These are phyloP conservation scores for Blastobasis lacticolella DNA, from an alignment of 2,888 invertebrate genomes.

Conservation along the genomic window DNA sequence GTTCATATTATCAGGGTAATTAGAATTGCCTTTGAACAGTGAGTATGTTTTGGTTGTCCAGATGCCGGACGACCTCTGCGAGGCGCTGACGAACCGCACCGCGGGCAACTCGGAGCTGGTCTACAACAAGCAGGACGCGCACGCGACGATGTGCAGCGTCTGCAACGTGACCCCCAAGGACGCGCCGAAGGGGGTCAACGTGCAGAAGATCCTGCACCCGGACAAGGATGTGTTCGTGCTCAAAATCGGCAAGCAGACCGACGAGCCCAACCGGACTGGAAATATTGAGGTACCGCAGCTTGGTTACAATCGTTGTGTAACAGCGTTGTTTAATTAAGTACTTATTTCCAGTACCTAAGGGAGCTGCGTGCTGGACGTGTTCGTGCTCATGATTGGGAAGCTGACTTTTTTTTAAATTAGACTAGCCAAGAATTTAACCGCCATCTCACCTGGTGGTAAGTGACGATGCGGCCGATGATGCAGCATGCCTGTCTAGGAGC, in stretches of 20 bases:
- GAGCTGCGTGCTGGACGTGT: too few species aligned
- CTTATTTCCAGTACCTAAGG: too few species aligned
- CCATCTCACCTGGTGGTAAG: too few species aligned
- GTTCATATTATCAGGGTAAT: too few species aligned
- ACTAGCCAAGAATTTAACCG: too few species aligned
- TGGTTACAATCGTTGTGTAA: too few species aligned
- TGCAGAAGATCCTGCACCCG: slow-evolving; percentile 76
- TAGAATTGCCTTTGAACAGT: too few species aligned
- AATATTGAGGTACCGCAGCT: slow-evolving; percentile 73
- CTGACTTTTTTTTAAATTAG: too few species aligned
- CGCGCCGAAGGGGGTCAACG: slow-evolving; percentile 70
- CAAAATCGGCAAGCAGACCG: slow-evolving; percentile 83
- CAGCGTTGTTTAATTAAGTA: too few species aligned
- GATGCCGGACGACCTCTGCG: slow-evolving; percentile 64
- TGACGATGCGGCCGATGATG: too few species aligned
- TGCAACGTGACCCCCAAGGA: slow-evolving; percentile 66
- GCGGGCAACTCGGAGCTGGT: slow-evolving; percentile 49
- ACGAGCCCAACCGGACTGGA: slow-evolving; percentile 72
- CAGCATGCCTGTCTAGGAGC: too few species aligned
- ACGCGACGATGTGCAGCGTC: slow-evolving; percentile 40
- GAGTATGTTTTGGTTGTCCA: slow-evolving; percentile 14
- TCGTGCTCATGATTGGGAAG: too few species aligned
- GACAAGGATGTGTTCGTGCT: slow-evolving; percentile 82
- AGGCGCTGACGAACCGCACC: slow-evolving; percentile 48
- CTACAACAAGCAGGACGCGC: slow-evolving; percentile 43